Evolutionary conservation across 2,888 invertebrate genomes (phyloP).

Genomic region (Cinara cedri): DNA sequence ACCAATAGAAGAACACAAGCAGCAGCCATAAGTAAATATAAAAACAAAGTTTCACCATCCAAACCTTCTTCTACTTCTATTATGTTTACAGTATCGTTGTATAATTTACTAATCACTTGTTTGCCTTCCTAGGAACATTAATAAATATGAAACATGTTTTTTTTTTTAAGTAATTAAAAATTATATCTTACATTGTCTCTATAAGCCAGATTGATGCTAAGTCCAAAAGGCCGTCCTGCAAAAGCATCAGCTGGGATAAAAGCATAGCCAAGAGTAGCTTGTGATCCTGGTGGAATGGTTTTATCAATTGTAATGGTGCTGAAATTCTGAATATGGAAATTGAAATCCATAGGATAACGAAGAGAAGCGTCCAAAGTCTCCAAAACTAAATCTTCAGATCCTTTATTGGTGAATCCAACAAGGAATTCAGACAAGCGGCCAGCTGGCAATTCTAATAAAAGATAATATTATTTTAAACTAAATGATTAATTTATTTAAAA

Average conservation of each 20-base stretch:
- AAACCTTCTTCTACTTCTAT: slow-evolving; percentile 95
- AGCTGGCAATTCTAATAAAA: slow-evolving; percentile 79
- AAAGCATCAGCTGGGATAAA: slow-evolving; percentile 96
- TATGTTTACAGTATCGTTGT: slow-evolving; percentile 96
- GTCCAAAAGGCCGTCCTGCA: slow-evolving; percentile 94
- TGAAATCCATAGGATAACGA: slow-evolving; percentile 98
- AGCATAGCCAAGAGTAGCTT: slow-evolving; percentile 93
- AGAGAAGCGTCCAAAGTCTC: slow-evolving; percentile 97
- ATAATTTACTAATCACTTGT: slow-evolving; percentile 84
- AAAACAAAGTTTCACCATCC: slow-evolving; percentile 98
- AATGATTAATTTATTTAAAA: neutral
- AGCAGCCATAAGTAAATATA: slow-evolving; percentile 93
- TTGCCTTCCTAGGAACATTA: slow-evolving; percentile 68
- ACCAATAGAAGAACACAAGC: slow-evolving; percentile 86
- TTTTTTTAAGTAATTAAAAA: slow-evolving; percentile 33
- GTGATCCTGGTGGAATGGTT: slow-evolving; percentile 86
- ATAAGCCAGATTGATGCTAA: slow-evolving; percentile 91
- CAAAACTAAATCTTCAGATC: slow-evolving; percentile 85
- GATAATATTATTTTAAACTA: neutral
- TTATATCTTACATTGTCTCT: slow-evolving; percentile 72
- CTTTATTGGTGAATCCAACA: slow-evolving; percentile 95
- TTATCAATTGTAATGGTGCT: slow-evolving; percentile 87
- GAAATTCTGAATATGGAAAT: slow-evolving; percentile 98
- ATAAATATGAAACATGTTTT: slow-evolving; percentile 1
- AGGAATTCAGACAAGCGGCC: slow-evolving; percentile 92